Evolutionary conservation across 2,113 vertebrate species (phyloP), one percentile per base, ranked within the genome.

Genomic region (Machaerirhynchus nigripectus): DNA sequence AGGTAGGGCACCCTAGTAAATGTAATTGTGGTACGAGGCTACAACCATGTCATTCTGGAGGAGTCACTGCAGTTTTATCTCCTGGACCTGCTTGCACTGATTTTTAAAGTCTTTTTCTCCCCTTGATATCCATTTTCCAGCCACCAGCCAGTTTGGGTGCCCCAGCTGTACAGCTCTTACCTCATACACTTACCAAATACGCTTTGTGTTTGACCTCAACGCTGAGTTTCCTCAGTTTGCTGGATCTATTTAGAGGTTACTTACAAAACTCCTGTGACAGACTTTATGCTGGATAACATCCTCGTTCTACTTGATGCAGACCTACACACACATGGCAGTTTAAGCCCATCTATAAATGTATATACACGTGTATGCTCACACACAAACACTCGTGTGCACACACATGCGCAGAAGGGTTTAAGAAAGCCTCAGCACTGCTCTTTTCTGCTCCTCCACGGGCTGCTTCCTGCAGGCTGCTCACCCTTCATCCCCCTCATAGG

Each of bases 321-420:
- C 28, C 42, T 14, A 24, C 13, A 7, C 10, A 7, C 22, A 0
- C 2, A 5, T 2, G 1, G 11, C 64, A 46, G 15, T 28, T 31
- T 23, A 10, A 20, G 52, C 42, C 17, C 26, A 0, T 10, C 0
- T 20, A 0, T 35, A 52, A 27, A 4, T 6, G 35, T 9, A 4
- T 17, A 11, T 4, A 3, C 9, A 52, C 28, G 2, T 0, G 9
- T 37, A 1, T 6, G 55, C 23, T n/a, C 13, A 9, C 60, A n/a
- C n/a, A 37, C 55, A 15, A 19, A 22, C 19, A 23, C 27, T 11
- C 15, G 3, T 6, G 1, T 9, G 21, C 30, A 11, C 57, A 19
- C 27, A 14, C 8, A 3, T 6, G 19, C 4, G 3, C 2, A 1
- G 8, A 47, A 23, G 13, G 59, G 11, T 59, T 73, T 49, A 64